These are phyloP conservation scores for Xiphophorus hellerii DNA, from an alignment of 2,113 vertebrate genomes.

Conservation along the genomic window DNA sequence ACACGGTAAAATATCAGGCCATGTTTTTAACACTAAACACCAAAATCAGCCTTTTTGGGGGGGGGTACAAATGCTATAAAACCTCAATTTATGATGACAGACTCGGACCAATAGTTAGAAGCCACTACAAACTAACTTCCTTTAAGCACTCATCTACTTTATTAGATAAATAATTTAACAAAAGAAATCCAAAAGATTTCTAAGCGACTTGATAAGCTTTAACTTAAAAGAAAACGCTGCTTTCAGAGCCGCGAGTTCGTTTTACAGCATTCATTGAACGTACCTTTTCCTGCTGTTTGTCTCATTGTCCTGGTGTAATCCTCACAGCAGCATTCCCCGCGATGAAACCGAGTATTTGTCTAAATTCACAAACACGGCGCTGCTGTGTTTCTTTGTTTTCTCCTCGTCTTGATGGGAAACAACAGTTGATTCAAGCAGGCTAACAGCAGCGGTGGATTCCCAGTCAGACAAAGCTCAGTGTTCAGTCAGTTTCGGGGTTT, in stretches of 20 bases:
- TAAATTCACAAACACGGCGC: not conserved
- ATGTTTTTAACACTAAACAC: not conserved
- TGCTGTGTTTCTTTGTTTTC: slow-evolving; percentile 9
- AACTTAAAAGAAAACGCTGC: not conserved
- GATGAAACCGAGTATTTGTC: slow-evolving; percentile 6
- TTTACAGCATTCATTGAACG: slow-evolving; percentile 9
- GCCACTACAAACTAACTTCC: slow-evolving; percentile 37
- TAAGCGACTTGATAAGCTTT: not conserved
- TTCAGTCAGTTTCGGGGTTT: slow-evolving; percentile 29
- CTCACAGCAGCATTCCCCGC: slow-evolving; percentile 37
- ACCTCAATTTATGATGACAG: too few relatives aligned
- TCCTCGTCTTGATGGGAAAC: not conserved
- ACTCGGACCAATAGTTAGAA: too few relatives aligned
- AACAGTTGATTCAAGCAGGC: slow-evolving; percentile 18
- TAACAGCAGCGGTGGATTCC: slow-evolving; percentile 37
- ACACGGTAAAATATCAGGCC: not conserved
- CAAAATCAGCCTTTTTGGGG: not conserved
- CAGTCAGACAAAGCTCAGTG: slow-evolving; percentile 62
- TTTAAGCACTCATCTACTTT: not conserved
- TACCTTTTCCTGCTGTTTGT: slow-evolving; percentile 67
- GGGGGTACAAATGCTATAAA: not conserved
- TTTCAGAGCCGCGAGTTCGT: not conserved
- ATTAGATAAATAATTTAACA: not conserved
- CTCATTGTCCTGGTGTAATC: slow-evolving; percentile 66
- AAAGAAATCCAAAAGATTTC: not conserved